Percentiles rank a stretch among this genome's conserved stretches.
These are phyloP conservation scores for Cassiopea xamachana DNA, from an alignment of 30 jellyfish, hydroid and myxozoan genomes.

Conservation along the genomic window DNA sequence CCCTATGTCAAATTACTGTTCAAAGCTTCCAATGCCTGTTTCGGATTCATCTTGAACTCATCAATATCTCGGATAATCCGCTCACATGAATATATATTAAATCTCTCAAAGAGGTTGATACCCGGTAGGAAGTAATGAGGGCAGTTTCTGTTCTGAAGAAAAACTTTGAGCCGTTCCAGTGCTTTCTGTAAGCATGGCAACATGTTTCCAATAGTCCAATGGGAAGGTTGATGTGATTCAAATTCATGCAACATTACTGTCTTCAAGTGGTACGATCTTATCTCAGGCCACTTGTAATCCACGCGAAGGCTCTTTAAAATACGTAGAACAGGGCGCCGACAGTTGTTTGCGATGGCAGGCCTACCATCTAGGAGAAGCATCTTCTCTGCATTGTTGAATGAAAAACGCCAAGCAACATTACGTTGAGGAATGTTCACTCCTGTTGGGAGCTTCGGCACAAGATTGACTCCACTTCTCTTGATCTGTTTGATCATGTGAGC, in stretches of 20 bases:
- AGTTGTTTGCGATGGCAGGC: neutral
- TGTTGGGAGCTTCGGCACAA: constrained; percentile 8
- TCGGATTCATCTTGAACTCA: neutral
- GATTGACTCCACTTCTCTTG: neutral
- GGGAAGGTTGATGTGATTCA: neutral
- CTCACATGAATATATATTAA: neutral
- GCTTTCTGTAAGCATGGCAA: neutral
- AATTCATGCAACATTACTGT: constrained; percentile 32
- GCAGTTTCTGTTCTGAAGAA: constrained; percentile 5
- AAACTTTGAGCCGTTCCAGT: neutral
- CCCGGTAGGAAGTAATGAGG: constrained; percentile 33
- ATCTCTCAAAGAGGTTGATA: neutral
- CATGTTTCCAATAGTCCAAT: neutral
- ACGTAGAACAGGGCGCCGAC: constrained; percentile 29
- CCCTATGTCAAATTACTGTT: too few species aligned
- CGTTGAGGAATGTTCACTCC: neutral
- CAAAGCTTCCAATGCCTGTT: neutral
- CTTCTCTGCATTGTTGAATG: constrained; percentile 28
- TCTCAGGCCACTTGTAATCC: constrained; percentile 15
- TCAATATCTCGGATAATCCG: neutral
- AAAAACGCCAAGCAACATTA: constrained; percentile 11
- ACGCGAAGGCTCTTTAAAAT: neutral
- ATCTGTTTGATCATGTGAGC: neutral
- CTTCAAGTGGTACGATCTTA: constrained; percentile 32
- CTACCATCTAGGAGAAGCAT: neutral